phyloP scores from a whole-genome alignment of 2,888 invertebrate genomes.

The Cephus rjabovi region DNA sequence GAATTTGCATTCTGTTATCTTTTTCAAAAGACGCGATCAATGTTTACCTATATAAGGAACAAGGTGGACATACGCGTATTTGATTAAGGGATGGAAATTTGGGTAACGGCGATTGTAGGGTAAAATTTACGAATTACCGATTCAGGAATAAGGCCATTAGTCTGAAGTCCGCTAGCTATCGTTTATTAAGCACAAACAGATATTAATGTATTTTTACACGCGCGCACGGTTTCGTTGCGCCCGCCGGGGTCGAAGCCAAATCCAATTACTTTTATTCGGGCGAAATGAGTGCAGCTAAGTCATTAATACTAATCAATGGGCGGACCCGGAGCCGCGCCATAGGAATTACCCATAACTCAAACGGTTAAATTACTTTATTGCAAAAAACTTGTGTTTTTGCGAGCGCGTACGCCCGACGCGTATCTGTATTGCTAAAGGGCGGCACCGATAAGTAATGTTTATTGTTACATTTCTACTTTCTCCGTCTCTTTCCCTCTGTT shows the following conservation, averaged over 20 bases:
- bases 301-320: conserved; percentile 68
- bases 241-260: conserved; percentile 61
- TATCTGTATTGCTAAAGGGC: conserved; percentile 60
- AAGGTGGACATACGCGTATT: not conserved
- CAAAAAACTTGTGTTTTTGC: conserved; percentile 63
- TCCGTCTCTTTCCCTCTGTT: conserved; percentile 18
- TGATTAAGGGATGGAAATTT: not conserved
- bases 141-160: conserved; percentile 64
- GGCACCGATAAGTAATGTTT: conserved; percentile 66
- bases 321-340: conserved; percentile 41
- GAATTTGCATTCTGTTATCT: not conserved
- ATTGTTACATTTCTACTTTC: conserved; percentile 61
- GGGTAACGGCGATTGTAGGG: not conserved
- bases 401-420: conserved; percentile 35
- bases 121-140: conserved; percentile 56
- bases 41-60: not conserved
- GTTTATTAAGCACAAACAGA: conserved; percentile 67
- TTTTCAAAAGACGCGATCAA: not conserved
- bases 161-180: conserved; percentile 62
- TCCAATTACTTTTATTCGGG: conserved; percentile 68
- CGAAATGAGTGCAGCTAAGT: conserved; percentile 67
- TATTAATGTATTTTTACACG: conserved; percentile 67
- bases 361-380: conserved; percentile 66
- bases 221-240: conserved; percentile 36
- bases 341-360: conserved; percentile 66